Percentiles rank a stretch among this genome's conserved stretches.
phyloP scores from a whole-genome alignment of 2,888 invertebrate species.

The Megamerina dolium region DNA sequence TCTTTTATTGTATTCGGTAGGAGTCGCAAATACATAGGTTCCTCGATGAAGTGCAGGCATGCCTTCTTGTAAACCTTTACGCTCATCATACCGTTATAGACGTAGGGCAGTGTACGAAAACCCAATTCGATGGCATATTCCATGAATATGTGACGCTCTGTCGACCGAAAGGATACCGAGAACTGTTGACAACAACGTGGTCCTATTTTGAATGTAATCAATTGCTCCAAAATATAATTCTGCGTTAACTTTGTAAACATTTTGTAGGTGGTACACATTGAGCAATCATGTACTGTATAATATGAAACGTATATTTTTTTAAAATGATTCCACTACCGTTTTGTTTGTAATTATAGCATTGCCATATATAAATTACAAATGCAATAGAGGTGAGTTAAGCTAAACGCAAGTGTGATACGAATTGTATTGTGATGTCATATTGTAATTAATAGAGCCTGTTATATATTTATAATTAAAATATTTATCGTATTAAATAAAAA shows the following conservation, averaged over 20 bases:
- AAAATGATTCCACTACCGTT: too few species aligned
- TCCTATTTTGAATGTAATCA: constrained; percentile 17
- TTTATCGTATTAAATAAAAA: too few species aligned
- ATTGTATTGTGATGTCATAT: too few species aligned
- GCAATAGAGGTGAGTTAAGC: too few species aligned
- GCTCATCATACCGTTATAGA: constrained; percentile 20
- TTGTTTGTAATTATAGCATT: too few species aligned
- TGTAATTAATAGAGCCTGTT: too few species aligned
- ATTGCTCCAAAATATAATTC: constrained; percentile 21
- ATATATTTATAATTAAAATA: too few species aligned
- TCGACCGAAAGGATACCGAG: constrained; percentile 18
- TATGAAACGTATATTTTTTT: too few species aligned
- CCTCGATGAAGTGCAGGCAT: constrained; percentile 20
- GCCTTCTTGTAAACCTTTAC: constrained; percentile 19
- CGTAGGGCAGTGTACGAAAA: constrained; percentile 11
- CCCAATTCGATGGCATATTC: constrained; percentile 16
- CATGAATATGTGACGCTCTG: constrained; percentile 17
- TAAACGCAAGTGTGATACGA: too few species aligned
- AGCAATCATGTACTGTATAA: too few species aligned
- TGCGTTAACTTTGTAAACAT: constrained; percentile 15
- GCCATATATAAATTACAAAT: too few species aligned
- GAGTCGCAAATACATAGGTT: constrained; percentile 12
- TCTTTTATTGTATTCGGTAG: constrained; percentile 17
- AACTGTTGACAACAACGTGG: constrained; percentile 23
- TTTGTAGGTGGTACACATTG: too few species aligned